phyloP scores from a whole-genome alignment of 2,113 vertebrate genomes.

The Myxocyprinus asiaticus region DNA sequence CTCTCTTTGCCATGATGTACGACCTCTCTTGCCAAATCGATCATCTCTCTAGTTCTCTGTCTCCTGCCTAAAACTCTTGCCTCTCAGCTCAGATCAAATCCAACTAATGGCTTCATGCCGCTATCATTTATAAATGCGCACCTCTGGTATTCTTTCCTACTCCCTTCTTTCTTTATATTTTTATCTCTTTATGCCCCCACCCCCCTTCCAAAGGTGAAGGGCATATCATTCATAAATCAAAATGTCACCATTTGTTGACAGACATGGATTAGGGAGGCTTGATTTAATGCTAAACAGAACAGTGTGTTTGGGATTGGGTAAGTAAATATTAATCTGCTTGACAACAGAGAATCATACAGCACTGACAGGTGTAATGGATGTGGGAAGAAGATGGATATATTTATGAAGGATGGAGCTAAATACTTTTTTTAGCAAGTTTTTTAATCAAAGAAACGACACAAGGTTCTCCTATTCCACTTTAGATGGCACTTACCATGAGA shows the following conservation, averaged over 20 bases:
- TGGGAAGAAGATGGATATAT: no score
- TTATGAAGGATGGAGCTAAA: no score
- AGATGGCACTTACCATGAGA: no score
- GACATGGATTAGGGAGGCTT: conserved; percentile 22
- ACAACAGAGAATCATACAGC: no score
- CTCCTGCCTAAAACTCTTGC: conserved; percentile 36
- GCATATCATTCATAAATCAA: conserved; percentile 31
- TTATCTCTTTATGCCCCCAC: background rate
- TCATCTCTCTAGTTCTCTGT: conserved; percentile 35
- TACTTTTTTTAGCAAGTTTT: no score
- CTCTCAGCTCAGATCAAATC: conserved; percentile 37
- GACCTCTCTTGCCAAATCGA: conserved; percentile 20
- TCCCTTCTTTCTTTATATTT: background rate
- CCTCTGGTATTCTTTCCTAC: conserved; percentile 6
- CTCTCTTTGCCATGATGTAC: conserved; percentile 13
- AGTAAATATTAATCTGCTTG: background rate
- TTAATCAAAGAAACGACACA: no score
- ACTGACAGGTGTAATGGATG: no score
- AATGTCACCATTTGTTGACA: background rate
- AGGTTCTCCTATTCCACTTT: no score
- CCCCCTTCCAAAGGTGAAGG: conserved; percentile 11
- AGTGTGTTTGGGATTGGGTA: conserved; percentile 2
- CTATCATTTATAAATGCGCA: conserved; percentile 40
- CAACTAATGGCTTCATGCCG: conserved; percentile 32
- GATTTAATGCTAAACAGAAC: conserved; percentile 38